phyloP scores from a whole-genome alignment of 2,888 invertebrate species.

The Dicyrtomina minuta region DNA sequence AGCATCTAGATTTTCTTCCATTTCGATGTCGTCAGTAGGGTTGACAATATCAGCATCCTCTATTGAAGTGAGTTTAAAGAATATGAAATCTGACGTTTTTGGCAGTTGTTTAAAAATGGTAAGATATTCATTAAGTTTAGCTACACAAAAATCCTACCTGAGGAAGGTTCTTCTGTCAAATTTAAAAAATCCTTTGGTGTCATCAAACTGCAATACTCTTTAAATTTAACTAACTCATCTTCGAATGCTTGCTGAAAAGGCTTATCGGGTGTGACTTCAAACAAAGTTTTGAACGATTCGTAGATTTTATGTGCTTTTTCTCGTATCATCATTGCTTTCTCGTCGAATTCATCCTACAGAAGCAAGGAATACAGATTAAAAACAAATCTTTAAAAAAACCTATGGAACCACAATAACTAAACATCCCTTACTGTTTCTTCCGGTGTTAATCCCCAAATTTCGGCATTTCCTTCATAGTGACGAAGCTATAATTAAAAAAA shows the following conservation, averaged over 20 bases:
- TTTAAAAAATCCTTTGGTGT: conserved; percentile 64
- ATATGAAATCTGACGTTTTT: no score
- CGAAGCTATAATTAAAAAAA: conserved; percentile 61
- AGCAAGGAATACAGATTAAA: conserved; percentile 25
- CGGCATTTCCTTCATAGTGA: conserved; percentile 76
- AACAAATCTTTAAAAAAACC: background rate
- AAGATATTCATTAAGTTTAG: background rate
- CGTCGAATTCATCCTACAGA: conserved; percentile 62
- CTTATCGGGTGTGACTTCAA: conserved; percentile 31
- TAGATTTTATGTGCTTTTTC: conserved; percentile 68
- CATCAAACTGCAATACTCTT: conserved; percentile 66
- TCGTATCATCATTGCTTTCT: conserved; percentile 70
- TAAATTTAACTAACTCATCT: conserved; percentile 65
- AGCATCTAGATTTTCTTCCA: background rate
- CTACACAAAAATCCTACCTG: conserved; percentile 9
- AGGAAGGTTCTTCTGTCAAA: conserved; percentile 65
- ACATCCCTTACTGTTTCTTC: conserved; percentile 61
- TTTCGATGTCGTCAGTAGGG: background rate
- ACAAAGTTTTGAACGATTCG: conserved; percentile 60
- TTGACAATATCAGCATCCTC: background rate
- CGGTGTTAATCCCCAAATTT: conserved; percentile 68
- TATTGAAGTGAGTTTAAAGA: background rate
- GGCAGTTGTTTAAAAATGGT: background rate
- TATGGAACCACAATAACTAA: background rate
- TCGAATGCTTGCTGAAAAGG: conserved; percentile 37